phyloP scores from a whole-genome alignment of 2,888 invertebrate species.

The Cryptosula pallasiana region DNA sequence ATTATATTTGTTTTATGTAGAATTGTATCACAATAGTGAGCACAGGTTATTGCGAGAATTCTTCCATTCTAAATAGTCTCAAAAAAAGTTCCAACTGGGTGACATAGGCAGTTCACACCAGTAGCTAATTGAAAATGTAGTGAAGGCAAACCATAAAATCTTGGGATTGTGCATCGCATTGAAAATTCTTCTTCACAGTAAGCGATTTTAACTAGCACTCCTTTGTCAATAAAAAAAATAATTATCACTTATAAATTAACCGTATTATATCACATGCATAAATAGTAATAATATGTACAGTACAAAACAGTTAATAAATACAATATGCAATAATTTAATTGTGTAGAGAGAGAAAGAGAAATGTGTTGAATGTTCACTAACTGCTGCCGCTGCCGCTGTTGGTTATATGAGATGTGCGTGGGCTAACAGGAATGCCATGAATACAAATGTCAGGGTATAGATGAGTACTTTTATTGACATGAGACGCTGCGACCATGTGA shows the following conservation, averaged over 20 bases:
- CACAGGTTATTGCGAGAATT: no score
- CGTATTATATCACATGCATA: background rate
- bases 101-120: background rate
- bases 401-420: constrained; percentile 12
- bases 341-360: background rate
- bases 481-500: constrained; percentile 18
- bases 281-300: background rate
- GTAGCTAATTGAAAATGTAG: no score
- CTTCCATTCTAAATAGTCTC: no score
- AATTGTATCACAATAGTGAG: no score
- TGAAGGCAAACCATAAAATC: no score
- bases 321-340: background rate
- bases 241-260: background rate
- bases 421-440: constrained; percentile 20
- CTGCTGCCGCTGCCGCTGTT: background rate
- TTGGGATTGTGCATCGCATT: background rate
- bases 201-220: background rate
- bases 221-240: background rate
- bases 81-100: no score
- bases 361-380: background rate
- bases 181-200: background rate
- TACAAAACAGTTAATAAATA: no score
- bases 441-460: constrained; percentile 24
- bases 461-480: constrained; percentile 11
- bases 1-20: no score